A percentile compares a stretch with the other conserved stretches of the same genome.
Conservation (phyloP, 1,140 invertebrate species). For the Riptortus pedestris region DNA sequence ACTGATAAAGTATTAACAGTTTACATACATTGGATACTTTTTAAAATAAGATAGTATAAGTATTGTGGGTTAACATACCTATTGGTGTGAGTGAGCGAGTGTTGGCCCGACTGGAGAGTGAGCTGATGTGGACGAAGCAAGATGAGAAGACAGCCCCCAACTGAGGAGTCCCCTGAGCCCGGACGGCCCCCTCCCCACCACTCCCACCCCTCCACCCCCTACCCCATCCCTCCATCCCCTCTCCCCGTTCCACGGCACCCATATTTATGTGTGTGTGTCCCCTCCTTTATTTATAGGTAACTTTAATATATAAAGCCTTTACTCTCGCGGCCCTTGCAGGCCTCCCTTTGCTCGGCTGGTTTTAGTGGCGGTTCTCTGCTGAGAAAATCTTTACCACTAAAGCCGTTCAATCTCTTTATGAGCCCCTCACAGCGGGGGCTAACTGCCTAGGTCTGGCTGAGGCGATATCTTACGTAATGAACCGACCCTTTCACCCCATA, state of each 20-base stretch:
- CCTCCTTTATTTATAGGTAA: conserved; percentile 6
- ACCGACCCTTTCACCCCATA: no score
- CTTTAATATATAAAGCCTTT: conserved; percentile 10
- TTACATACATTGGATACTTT: no score
- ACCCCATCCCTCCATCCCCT: neutral
- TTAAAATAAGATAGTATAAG: neutral
- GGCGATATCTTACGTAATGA: no score
- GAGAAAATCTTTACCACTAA: conserved; percentile 1
- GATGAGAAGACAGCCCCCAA: neutral
- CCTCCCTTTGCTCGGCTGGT: no score
- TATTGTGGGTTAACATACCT: neutral
- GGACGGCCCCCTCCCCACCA: neutral
- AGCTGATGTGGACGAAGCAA: neutral
- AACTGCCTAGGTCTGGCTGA: no score
- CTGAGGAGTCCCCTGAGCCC: neutral
- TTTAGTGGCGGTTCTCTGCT: no score
- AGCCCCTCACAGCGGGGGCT: no score
- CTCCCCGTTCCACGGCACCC: neutral
- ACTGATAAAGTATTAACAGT: no score
- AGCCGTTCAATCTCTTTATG: neutral
- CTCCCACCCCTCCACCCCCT: neutral
- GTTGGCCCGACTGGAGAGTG: no score
- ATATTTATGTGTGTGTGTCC: neutral
- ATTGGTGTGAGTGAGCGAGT: neutral
- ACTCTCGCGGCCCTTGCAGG: no score